phyloP scores from a whole-genome alignment of 2,888 invertebrate genomes.

The Psylliodes chrysocephalus region DNA sequence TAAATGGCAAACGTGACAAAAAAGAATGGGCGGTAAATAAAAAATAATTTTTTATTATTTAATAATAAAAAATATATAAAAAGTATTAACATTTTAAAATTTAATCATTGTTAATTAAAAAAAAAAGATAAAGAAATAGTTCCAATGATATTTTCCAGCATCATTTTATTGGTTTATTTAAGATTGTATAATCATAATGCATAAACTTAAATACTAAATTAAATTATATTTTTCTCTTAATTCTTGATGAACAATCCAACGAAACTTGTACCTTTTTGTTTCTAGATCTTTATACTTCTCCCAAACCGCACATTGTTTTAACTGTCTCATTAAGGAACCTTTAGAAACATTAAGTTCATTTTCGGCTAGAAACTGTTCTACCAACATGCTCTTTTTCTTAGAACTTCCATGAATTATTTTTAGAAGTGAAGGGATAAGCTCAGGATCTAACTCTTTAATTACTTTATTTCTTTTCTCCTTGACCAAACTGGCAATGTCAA shows the following conservation, averaged over 20 bases:
- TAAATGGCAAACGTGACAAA: no score
- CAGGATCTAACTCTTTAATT: conserved; percentile 61
- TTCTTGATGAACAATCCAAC: conserved; percentile 74
- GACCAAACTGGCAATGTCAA: conserved; percentile 42
- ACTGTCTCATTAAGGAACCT: conserved; percentile 64
- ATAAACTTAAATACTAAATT: no score
- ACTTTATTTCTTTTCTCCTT: conserved; percentile 43
- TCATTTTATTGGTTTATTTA: no score
- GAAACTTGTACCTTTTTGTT: conserved; percentile 68
- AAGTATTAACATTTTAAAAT: no score
- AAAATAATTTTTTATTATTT: no score
- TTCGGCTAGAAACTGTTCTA: conserved; percentile 71
- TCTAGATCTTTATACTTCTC: conserved; percentile 68
- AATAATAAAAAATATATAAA: no score
- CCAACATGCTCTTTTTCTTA: conserved; percentile 68
- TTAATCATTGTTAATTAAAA: no score
- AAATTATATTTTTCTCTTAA: conserved; percentile 66
- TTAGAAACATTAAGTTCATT: conserved; percentile 61
- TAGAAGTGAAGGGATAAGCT: conserved; percentile 72
- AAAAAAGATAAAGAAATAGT: no score
- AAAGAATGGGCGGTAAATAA: no score
- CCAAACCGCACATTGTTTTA: conserved; percentile 72
- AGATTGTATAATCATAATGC: no score
- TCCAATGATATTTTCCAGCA: no score
- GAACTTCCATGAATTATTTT: conserved; percentile 75